Percentiles rank a stretch among this genome's conserved stretches.
Evolutionary conservation across 2,113 vertebrate species (phyloP).

Genomic region (Oryzias melastigma): DNA sequence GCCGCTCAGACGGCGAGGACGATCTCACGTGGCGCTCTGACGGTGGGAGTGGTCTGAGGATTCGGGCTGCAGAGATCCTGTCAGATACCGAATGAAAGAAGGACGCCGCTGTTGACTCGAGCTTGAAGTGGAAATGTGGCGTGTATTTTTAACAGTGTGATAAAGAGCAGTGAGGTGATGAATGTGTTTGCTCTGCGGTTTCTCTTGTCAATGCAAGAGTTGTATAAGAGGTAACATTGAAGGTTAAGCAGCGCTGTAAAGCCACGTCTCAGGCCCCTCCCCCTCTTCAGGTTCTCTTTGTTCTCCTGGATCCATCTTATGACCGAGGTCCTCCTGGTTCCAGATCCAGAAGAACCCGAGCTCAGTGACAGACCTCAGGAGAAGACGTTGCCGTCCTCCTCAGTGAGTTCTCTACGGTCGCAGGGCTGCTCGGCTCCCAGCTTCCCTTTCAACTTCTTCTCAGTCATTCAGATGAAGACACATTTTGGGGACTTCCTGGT

Average conservation of each 20-base stretch:
- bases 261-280: background rate
- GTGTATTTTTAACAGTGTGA: background rate
- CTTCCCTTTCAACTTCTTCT: too few relatives aligned
- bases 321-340: too few relatives aligned
- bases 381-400: too few relatives aligned
- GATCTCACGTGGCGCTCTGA: conserved; percentile 22
- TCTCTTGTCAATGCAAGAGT: conserved; percentile 5
- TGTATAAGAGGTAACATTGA: conserved; percentile 2
- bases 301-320: too few relatives aligned
- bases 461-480: too few relatives aligned
- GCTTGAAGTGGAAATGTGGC: conserved; percentile 4
- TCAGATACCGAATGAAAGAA: conserved; percentile 18
- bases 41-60: background rate
- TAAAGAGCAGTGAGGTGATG: background rate
- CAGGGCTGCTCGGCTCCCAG: too few relatives aligned
- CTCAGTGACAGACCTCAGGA: too few relatives aligned
- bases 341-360: too few relatives aligned
- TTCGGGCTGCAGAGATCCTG: conserved; percentile 17
- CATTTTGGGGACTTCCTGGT: too few relatives aligned
- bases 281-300: too few relatives aligned
- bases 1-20: conserved; percentile 2
- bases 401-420: too few relatives aligned
- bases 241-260: background rate
- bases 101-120: background rate
- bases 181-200: conserved; percentile 11